phyloP scores from a whole-genome alignment of 2,888 invertebrate genomes.

The Caenorhabditis sp. region DNA sequence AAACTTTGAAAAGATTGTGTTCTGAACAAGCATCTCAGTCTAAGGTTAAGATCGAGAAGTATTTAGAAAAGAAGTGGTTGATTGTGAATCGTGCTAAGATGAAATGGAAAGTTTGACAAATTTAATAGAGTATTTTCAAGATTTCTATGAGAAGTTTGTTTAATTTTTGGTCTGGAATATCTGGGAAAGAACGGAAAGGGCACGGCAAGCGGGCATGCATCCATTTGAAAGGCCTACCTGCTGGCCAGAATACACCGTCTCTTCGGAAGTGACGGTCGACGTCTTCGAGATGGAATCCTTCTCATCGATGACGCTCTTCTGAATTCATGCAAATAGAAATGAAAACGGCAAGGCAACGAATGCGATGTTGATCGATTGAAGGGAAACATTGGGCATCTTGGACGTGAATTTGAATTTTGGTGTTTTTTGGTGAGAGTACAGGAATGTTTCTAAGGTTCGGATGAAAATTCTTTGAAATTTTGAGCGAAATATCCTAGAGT shows the following conservation, averaged over 20 bases:
- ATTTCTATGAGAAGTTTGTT: constrained; percentile 10
- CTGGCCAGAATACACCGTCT: constrained; percentile 13
- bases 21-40: no score
- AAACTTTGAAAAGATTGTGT: no score
- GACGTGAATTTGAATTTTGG: no score
- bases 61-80: constrained; percentile 39
- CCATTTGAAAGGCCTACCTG: constrained; percentile 47
- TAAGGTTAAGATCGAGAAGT: background rate
- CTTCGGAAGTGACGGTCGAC: constrained; percentile 29
- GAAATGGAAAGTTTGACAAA: constrained; percentile 17
- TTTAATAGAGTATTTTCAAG: constrained; percentile 7
- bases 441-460: no score
- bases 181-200: constrained; percentile 13
- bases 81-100: constrained; percentile 43
- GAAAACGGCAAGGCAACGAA: constrained; percentile 18
- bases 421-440: no score
- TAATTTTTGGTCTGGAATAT: constrained; percentile 20
- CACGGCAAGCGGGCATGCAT: constrained; percentile 38
- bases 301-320: constrained; percentile 32
- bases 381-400: background rate
- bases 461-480: no score
- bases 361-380: constrained; percentile 10
- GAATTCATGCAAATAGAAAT: constrained; percentile 23
- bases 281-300: constrained; percentile 7
- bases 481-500: no score